Evolutionary conservation across 2,797 vertebrate species (phyloP).

Genomic region (Lutjanus argentimaculatus): DNA sequence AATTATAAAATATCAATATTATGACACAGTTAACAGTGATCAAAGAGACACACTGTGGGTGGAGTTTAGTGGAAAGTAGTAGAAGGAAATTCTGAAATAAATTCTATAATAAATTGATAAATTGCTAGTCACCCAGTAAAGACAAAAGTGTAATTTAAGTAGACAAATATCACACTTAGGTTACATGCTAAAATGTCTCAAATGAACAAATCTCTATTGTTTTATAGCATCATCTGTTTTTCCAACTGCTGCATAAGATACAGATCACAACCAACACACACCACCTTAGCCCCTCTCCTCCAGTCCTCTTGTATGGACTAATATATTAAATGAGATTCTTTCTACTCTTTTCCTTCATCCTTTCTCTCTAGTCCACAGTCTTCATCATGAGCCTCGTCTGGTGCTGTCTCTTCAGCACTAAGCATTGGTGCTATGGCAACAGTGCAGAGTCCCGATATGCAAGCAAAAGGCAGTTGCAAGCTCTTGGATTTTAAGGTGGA

Average conservation of each 20-base stretch:
- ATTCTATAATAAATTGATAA: not conserved
- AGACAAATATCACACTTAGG: not conserved
- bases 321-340: not conserved
- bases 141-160: not conserved
- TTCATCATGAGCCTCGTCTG: constrained; percentile 1
- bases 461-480: constrained; percentile 15
- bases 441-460: constrained; percentile 20
- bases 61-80: too few species aligned
- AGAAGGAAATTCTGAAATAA: too few species aligned
- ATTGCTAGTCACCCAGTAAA: not conserved
- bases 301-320: not conserved
- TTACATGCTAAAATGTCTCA: not conserved
- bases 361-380: constrained; percentile 7
- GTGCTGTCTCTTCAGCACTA: not conserved
- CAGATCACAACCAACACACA: not conserved
- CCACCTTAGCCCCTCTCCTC: not conserved
- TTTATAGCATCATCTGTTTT: not conserved
- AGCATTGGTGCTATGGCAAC: constrained; percentile 50
- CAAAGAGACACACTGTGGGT: not conserved
- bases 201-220: not conserved
- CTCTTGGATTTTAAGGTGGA: constrained; percentile 18
- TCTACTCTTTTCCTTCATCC: not conserved
- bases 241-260: not conserved
- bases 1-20: not conserved
- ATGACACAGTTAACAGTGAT: not conserved